Evolutionary conservation across 1,140 invertebrate genomes (phyloP), one percentile per base, ranked within the genome.

Genomic region (Musca domestica): DNA sequence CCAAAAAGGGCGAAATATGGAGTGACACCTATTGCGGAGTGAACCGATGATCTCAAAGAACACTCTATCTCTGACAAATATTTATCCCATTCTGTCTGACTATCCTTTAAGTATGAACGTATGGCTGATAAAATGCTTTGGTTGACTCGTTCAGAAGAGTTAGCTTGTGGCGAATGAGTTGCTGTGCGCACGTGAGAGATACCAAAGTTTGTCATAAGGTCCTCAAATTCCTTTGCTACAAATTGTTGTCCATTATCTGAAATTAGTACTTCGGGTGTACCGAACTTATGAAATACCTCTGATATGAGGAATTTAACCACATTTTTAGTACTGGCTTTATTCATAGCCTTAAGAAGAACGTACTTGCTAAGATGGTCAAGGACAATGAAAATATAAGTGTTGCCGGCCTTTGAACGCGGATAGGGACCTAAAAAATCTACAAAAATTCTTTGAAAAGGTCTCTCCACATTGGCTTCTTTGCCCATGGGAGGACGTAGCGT

Each of bases 221-320:
- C 25, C 2, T 7, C 23, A 30, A 63, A 63, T 30, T 30, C 10
- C 9, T 63, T 30, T 7, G 23, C 6, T 9, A 34, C n/a, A 30
- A 63, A 63, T 63, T 63, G 58, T 17, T n/a, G 17, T 9, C 58
- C 58, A 34, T 63, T 63, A 27, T 63, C 58, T 14, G 25, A 30
- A 17, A 30, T 12, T 30, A 63, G 10, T 34, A 25, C 17, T 34
- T 63, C 23, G 9, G 25, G 25, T 6, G 19, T 19, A 7, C 10
- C 48, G 17, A 49, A 49, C n/a, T 17, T 19, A 49, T 49, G 48
- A 17, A 49, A 49, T 5, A 49, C n/a, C 5, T 19, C n/a, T 5
- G 48, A 17, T n/a, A 17, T 19, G 15, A 49, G 19, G 19, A 49
- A 49, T 17, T 17, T 49, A 6, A 49, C n/a, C 6, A 49, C n/a